A percentile compares a stretch with the other conserved stretches of the same genome.
These are phyloP conservation scores for Epicampocera succincta DNA, from an alignment of 2,888 invertebrate species.

Conservation along the genomic window DNA sequence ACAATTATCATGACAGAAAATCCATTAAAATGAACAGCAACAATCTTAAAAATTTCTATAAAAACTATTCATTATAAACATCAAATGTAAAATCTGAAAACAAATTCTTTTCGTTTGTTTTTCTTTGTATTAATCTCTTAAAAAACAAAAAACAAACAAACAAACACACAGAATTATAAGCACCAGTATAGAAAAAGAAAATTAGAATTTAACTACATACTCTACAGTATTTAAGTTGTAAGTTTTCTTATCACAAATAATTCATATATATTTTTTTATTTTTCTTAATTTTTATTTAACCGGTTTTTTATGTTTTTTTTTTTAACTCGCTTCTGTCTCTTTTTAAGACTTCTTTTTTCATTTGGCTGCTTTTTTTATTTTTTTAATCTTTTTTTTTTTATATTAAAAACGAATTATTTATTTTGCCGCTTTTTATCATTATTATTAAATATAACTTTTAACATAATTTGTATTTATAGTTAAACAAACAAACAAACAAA, in stretches of 20 bases:
- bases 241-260: conserved; percentile 61
- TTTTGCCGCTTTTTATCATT: conserved; percentile 23
- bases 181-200: conserved; percentile 47
- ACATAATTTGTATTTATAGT: conserved; percentile 49
- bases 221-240: conserved; percentile 66
- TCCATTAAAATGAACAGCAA: conserved; percentile 15
- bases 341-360: conserved; percentile 14
- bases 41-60: conserved; percentile 28
- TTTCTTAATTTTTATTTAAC: too few species aligned
- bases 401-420: conserved; percentile 39
- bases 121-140: conserved; percentile 45
- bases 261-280: conserved; percentile 34
- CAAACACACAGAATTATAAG: conserved; percentile 50
- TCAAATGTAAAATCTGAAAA: conserved; percentile 51
- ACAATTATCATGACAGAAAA: conserved; percentile 25
- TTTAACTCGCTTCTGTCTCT: conserved; percentile 2
- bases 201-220: conserved; percentile 63
- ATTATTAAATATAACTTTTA: conserved; percentile 25
- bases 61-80: conserved; percentile 16
- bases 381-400: conserved; percentile 14
- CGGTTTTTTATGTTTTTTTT: background rate
- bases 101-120: conserved; percentile 22
- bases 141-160: conserved; percentile 1
- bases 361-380: conserved; percentile 57
- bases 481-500: too few species aligned